A percentile compares a stretch with the other conserved stretches of the same genome.
Evolutionary conservation across 2,797 vertebrate genomes (phyloP).

Genomic region (Crypturellus tataupa): DNA sequence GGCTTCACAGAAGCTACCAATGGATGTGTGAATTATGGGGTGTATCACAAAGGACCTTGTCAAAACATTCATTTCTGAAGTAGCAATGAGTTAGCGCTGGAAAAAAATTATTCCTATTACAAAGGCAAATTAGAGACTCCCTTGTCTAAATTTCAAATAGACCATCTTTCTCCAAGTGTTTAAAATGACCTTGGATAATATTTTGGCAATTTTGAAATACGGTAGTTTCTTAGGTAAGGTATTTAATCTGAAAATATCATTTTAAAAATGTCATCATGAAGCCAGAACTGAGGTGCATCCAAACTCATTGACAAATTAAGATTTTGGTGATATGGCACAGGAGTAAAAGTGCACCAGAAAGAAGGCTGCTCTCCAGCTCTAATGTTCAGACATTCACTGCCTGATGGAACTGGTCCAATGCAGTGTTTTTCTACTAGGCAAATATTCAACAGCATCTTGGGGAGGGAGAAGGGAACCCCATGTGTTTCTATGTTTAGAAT

Average conservation of each 20-base stretch:
- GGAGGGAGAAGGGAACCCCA: background rate
- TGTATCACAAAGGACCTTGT: background rate
- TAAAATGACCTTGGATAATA: background rate
- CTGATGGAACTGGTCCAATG: background rate
- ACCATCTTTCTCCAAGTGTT: background rate
- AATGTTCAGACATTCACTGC: too few species aligned
- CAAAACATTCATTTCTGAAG: background rate
- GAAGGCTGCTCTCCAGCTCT: background rate
- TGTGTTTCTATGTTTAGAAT: background rate
- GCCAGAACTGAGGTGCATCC: background rate
- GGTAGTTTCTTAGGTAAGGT: background rate
- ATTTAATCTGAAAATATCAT: background rate
- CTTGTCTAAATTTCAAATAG: background rate
- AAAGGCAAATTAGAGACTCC: background rate
- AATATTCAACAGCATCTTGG: background rate
- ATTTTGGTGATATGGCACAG: background rate
- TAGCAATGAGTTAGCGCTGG: background rate
- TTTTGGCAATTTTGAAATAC: background rate
- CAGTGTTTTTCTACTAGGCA: background rate
- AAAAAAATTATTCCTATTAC: background rate
- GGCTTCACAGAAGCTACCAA: background rate
- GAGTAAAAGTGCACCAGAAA: background rate
- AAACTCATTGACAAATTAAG: background rate
- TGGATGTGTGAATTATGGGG: background rate
- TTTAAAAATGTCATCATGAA: background rate